A percentile compares a stretch with the other conserved stretches of the same genome.
Evolutionary conservation across 2,113 vertebrate species (phyloP).

Genomic region (Albula glossodonta): DNA sequence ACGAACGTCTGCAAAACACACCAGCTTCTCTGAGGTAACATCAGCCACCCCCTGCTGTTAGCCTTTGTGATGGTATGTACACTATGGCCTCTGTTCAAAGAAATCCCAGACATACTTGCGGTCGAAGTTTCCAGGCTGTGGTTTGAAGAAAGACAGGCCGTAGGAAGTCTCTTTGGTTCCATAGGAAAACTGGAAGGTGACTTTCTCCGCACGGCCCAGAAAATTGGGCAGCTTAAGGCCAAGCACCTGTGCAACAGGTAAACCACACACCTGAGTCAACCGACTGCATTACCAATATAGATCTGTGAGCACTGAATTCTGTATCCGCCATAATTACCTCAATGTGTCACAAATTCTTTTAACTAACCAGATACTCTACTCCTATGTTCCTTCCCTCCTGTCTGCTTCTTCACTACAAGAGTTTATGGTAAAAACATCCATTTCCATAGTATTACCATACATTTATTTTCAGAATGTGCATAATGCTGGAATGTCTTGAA

Average conservation of each 20-base stretch:
- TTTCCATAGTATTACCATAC: neutral
- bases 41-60: too few relatives aligned
- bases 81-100: too few relatives aligned
- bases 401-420: neutral
- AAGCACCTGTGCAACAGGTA: conserved; percentile 75
- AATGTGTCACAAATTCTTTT: neutral
- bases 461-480: neutral
- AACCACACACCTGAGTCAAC: conserved; percentile 6
- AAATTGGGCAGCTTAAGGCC: conserved; percentile 92
- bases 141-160: conserved; percentile 93
- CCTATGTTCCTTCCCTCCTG: too few relatives aligned
- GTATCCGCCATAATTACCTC: neutral
- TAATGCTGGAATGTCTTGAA: neutral
- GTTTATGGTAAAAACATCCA: neutral
- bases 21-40: too few relatives aligned
- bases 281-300: neutral
- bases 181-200: conserved; percentile 97
- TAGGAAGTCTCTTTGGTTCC: conserved; percentile 97
- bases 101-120: conserved; percentile 79
- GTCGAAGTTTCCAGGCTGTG: conserved; percentile 86
- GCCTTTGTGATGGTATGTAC: too few relatives aligned
- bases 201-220: conserved; percentile 89
- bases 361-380: neutral
- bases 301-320: neutral
- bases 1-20: too few relatives aligned